Base-by-base conservation (phyloP, 92 coral and sea anemone genomes). In the Phymanthus crucifer region DNA sequence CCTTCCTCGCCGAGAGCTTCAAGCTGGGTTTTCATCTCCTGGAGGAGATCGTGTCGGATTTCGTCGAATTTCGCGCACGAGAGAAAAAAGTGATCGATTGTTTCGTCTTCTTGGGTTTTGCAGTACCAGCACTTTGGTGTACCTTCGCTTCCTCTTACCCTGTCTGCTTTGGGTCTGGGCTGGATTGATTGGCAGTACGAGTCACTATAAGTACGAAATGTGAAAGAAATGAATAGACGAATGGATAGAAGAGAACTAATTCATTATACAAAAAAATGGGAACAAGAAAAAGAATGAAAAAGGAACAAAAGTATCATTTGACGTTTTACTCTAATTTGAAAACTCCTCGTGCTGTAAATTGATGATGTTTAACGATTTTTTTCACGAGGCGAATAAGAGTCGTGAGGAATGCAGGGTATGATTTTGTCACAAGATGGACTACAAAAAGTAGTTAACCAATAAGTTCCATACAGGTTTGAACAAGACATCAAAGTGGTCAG, bases 91-190 rank as follows among this genome's bases (percentile, higher is more conserved):
- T 92, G 97, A 61, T 91, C 92, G 52, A 92, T 80, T 1, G 94
- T 90, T 71, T 87, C 93, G 50, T 84, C 93, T 43, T 92, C 97
- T 69, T 88, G 94, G 40, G 87, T 65, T 66, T 90, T 87, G 78
- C 97, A 92, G 83, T 92, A 82, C 84, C 93, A 90, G 74, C 97
- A 92, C 65, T 91, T 90, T 0, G 97, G 94, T 1, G 94, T 84
- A 5, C 94, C 93, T 64, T 90, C 97, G 77, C 97, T 83, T 31
- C 92, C 94, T 19, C 85, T 85, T 0, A 89, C 83, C 4, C 89
- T 78, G 10, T 84, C 66, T 54, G 64, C 26, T 24, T 82, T 82
- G 11, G 86, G 86, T 46, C 77, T 74, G 58, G 76, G 86, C 12
- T 69, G 73, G 10, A 54, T 74, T 6, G 79, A 50, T 18, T 66